Evolutionary conservation across 2,797 vertebrate species (phyloP).

Genomic region (Linurgus olivaceus): DNA sequence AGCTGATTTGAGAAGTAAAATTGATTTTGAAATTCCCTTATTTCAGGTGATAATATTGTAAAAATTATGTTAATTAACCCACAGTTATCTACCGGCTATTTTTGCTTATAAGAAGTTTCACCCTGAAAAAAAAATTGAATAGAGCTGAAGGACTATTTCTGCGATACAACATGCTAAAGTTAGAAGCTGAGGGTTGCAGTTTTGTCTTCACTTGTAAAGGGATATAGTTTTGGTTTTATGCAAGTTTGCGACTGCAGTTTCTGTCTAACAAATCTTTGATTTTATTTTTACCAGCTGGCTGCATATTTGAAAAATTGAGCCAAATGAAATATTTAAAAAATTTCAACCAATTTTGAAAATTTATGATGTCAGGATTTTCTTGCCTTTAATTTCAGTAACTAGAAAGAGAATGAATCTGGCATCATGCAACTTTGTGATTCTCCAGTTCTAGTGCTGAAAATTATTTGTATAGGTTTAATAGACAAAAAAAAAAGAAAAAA

Average conservation of each 20-base stretch:
- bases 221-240: not conserved
- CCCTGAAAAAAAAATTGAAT: not conserved
- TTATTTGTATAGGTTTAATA: not conserved
- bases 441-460: not conserved
- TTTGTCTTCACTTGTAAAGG: not conserved
- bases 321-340: not conserved
- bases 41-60: not conserved
- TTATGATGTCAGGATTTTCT: not conserved
- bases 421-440: not conserved
- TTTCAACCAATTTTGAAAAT: not conserved
- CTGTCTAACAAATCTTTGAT: not conserved
- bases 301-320: not conserved
- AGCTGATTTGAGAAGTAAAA: not conserved
- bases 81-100: not conserved
- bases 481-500: not conserved
- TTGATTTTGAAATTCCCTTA: not conserved
- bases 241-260: not conserved
- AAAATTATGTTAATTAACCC: not conserved
- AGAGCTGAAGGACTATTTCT: not conserved
- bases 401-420: not conserved
- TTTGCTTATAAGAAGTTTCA: not conserved
- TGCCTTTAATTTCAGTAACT: not conserved
- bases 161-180: not conserved
- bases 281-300: not conserved
- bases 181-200: not conserved